These are phyloP conservation scores for Agriotes lineatus DNA, from an alignment of 2,888 invertebrate genomes.

Conservation along the genomic window DNA sequence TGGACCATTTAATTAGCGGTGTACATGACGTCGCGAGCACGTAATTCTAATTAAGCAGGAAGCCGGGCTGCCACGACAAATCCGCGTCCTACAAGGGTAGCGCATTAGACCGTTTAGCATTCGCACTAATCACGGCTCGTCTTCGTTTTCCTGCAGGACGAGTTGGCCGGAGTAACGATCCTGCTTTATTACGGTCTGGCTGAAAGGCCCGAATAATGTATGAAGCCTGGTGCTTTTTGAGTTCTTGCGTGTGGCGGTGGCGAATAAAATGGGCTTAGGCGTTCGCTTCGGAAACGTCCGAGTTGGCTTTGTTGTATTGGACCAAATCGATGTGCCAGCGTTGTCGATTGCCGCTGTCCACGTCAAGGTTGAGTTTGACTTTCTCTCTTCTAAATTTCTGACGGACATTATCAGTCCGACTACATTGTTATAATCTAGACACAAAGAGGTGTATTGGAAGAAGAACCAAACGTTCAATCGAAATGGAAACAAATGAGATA, in stretches of 20 bases:
- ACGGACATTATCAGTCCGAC: too few relatives aligned
- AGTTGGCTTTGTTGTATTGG: constrained; percentile 1
- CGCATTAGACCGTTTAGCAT: constrained; percentile 23
- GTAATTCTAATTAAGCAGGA: constrained; percentile 29
- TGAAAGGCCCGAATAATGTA: constrained; percentile 27
- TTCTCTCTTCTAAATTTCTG: too few relatives aligned
- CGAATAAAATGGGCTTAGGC: not conserved
- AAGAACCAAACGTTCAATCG: too few relatives aligned
- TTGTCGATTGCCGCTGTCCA: too few relatives aligned
- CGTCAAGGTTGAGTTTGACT: too few relatives aligned
- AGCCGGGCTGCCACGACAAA: constrained; percentile 8
- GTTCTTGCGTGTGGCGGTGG: constrained; percentile 1
- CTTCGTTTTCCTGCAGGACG: constrained; percentile 2
- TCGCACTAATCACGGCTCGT: constrained; percentile 12
- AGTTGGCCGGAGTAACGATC: constrained; percentile 17
- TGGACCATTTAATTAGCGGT: constrained; percentile 29
- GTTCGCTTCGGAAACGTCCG: not conserved
- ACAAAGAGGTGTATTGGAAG: too few relatives aligned
- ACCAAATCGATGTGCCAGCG: too few relatives aligned
- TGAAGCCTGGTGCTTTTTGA: constrained; percentile 15
- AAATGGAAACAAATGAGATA: too few relatives aligned
- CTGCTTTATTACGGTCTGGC: constrained; percentile 23
- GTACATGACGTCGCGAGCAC: constrained; percentile 20
- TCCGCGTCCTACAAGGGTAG: constrained; percentile 20
- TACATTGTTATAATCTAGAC: too few relatives aligned